phyloP scores from a whole-genome alignment of 2,113 vertebrate species.

The Sander vitreus region DNA sequence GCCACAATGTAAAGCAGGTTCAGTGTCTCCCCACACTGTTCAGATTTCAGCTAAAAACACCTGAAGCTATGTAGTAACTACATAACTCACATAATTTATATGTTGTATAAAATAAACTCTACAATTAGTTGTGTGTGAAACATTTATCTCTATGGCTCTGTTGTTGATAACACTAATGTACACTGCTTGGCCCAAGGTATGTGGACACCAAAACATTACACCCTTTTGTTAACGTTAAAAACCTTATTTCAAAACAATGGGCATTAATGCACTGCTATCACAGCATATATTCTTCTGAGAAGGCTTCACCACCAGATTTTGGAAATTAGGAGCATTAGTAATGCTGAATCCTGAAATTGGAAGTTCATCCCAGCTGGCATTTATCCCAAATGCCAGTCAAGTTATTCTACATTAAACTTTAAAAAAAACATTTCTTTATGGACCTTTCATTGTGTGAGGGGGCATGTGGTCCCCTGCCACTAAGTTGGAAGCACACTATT shows the following conservation, averaged over 20 bases:
- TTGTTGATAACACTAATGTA: background rate
- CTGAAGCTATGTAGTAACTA: background rate
- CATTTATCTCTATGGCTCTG: background rate
- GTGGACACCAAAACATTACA: background rate
- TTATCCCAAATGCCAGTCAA: background rate
- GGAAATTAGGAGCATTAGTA: background rate
- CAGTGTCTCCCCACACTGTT: background rate
- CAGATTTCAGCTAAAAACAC: background rate
- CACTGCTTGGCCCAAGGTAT: background rate
- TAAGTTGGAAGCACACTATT: background rate
- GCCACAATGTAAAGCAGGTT: background rate
- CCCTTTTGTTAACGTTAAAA: background rate
- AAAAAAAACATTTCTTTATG: background rate
- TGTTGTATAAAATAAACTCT: constrained; percentile 45
- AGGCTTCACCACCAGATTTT: no score
- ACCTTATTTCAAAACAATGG: background rate
- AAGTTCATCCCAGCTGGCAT: background rate
- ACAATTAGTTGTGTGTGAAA: background rate
- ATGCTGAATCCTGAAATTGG: background rate
- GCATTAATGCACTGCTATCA: background rate
- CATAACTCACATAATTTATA: constrained; percentile 3
- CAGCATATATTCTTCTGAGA: background rate
- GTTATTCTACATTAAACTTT: background rate
- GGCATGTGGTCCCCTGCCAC: background rate
- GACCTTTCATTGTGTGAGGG: background rate